These are phyloP conservation scores for Omphaloscelis lunosa DNA, from an alignment of 2,888 invertebrate species.

Conservation along the genomic window DNA sequence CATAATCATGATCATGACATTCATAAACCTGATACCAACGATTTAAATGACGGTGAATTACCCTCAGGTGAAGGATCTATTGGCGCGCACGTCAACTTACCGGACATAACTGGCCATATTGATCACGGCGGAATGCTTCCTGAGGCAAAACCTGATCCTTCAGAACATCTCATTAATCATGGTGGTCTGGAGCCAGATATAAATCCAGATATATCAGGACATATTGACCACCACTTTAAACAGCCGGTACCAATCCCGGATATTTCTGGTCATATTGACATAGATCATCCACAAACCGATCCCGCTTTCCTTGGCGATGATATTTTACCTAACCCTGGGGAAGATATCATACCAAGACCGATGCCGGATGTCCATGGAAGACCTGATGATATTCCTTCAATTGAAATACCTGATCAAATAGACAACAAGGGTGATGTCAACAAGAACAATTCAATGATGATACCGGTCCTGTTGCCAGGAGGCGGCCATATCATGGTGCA, in stretches of 20 bases:
- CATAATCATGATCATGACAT: conserved; percentile 3
- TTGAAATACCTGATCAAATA: neutral
- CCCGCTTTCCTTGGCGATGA: conserved; percentile 16
- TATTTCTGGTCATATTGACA: neutral
- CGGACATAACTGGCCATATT: neutral
- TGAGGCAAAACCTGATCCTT: neutral
- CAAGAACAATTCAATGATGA: conserved; percentile 33
- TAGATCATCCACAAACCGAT: neutral
- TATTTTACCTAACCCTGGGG: conserved; percentile 13
- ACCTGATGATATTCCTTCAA: conserved; percentile 3
- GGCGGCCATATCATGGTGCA: conserved; percentile 35
- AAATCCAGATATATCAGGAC: neutral
- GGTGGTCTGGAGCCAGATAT: neutral
- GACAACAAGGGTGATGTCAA: conserved; percentile 6
- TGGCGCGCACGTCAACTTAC: conserved; percentile 27
- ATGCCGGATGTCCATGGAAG: neutral
- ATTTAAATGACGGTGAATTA: conserved; percentile 28
- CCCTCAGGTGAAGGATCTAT: conserved; percentile 29
- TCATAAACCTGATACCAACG: conserved; percentile 9
- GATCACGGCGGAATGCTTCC: neutral
- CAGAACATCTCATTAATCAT: conserved; percentile 25
- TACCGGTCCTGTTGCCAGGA: conserved; percentile 41
- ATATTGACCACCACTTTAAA: neutral
- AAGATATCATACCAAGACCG: neutral
- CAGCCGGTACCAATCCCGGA: neutral